Evolutionary conservation across 2,797 vertebrate genomes (phyloP), one percentile per base, ranked within the genome.

Genomic region (Danio jaintianensis): DNA sequence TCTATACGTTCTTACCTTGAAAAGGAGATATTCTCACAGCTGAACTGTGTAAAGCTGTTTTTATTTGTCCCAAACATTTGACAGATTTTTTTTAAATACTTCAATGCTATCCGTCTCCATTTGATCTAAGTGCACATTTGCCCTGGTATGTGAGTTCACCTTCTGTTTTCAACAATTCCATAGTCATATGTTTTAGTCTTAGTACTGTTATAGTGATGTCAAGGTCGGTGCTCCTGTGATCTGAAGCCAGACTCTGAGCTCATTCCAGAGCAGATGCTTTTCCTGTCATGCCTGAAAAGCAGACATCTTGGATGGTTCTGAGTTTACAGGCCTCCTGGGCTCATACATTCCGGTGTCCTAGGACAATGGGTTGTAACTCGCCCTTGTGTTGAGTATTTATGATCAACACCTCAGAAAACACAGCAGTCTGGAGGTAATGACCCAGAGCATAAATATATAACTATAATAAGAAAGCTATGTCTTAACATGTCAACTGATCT

Each of bases 191-290:
- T 70, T 79, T 63, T 47, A 75, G 67, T 75, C 12, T 80, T 72
- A 18, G 53, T 20, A 11, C 50, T 67, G 38, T 66, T 56, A 75
- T 50, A 79, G 48, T 79, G 15, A 73, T 70, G 67, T 79, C 68
- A 77, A 40, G 55, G 50, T 71, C 16, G 7, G 29, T 59, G 55
- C 66, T 80, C 6, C 53, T 84, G 48, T 82, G 80, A 84, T 83
- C 75, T 62, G 16, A 75, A 70, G 80, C 84, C 83, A 87, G 72
- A 16, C 75, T 77, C 29, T n/a, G 61, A 77, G 77, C 79, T 79
- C 53, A 81, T 75, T 75, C 79, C 79, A 80, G 59, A 45, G 73
- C 78, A 85, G 83, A 75, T 84, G 85, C 56, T 85, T 85, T 70
- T 80, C 55, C 77, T 53, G 83, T 83, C 36, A 75, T 67, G 66